Conservation (phyloP, 2,888 invertebrate species). For the Julus scandinavius region DNA sequence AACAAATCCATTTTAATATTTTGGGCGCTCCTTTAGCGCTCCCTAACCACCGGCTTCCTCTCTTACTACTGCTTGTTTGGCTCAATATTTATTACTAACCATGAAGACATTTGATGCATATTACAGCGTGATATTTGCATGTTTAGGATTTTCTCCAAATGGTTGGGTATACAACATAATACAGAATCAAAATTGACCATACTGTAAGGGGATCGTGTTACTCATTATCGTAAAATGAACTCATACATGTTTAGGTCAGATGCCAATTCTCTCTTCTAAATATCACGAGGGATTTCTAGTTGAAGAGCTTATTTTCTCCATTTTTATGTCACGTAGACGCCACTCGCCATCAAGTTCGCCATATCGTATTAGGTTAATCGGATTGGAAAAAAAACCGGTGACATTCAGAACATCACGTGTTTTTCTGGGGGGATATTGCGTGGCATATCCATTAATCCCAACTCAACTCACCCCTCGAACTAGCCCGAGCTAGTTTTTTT, state of each 20-base stretch:
- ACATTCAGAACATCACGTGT: constrained; percentile 10
- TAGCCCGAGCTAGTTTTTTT: not conserved
- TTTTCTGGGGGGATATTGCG: not conserved
- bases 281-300: not conserved
- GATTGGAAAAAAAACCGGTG: not conserved
- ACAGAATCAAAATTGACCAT: not conserved
- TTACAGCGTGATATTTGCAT: too few relatives aligned
- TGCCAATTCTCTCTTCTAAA: not conserved
- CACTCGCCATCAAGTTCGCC: not conserved
- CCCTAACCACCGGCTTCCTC: too few relatives aligned
- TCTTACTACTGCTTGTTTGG: too few relatives aligned
- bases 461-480: not conserved
- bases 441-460: not conserved
- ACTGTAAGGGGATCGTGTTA: not conserved
- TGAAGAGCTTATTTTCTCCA: not conserved
- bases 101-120: too few relatives aligned
- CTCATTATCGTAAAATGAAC: not conserved
- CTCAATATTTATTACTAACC: too few relatives aligned
- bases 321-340: not conserved
- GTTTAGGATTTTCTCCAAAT: too few relatives aligned
- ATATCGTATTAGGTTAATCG: not conserved
- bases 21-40: too few relatives aligned
- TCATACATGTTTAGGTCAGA: not conserved
- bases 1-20: too few relatives aligned
- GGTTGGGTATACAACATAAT: not conserved